Conservation (phyloP, 2,888 invertebrate species). For the Cheilosia vernalis region DNA sequence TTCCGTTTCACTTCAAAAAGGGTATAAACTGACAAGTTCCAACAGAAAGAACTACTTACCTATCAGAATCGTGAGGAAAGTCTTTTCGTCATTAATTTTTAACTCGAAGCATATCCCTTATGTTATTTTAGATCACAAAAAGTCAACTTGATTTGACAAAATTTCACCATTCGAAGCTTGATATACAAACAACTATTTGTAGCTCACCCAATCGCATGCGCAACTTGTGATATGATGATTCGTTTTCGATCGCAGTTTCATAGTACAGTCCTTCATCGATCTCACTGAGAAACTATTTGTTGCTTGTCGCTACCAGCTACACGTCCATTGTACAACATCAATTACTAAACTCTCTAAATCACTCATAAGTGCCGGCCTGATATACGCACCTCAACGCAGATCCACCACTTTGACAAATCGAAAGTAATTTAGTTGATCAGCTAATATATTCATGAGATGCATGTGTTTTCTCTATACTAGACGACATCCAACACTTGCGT, state of each 20-base stretch:
- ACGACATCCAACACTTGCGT: constrained; percentile 55
- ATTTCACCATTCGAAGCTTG: no score
- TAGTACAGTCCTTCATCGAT: neutral
- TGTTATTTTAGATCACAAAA: no score
- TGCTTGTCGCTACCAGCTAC: neutral
- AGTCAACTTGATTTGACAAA: no score
- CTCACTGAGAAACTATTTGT: neutral
- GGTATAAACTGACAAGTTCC: no score
- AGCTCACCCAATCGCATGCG: no score
- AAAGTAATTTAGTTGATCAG: constrained; percentile 64
- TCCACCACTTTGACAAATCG: constrained; percentile 59
- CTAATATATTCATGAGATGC: constrained; percentile 68
- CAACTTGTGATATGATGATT: no score
- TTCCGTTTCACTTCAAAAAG: no score
- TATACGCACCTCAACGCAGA: constrained; percentile 28
- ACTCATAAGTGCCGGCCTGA: constrained; percentile 4
- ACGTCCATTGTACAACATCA: neutral
- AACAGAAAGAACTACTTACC: no score
- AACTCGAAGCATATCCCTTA: no score
- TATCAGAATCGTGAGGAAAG: no score
- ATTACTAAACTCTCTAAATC: constrained; percentile 33
- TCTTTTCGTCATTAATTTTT: no score
- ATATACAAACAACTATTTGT: no score
- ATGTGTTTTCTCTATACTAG: constrained; percentile 54
- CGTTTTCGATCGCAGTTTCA: neutral